These are phyloP conservation scores for Lates calcarifer DNA, from an alignment of 2,113 vertebrate genomes.

Conservation along the genomic window DNA sequence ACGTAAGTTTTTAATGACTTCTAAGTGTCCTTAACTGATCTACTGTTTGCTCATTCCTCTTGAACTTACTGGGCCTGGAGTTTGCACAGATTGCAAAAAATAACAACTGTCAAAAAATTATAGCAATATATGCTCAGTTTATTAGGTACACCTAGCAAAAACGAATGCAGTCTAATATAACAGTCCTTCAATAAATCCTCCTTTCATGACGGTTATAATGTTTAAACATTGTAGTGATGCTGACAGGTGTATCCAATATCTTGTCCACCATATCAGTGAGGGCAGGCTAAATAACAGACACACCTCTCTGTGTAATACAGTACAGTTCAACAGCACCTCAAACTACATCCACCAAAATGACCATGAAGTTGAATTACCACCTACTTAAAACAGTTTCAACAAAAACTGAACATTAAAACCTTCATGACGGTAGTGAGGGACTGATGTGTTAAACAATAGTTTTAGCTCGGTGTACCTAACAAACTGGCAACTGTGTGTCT, in stretches of 20 bases:
- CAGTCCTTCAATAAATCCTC: no score
- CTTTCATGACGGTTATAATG: no score
- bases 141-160: not conserved
- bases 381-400: not conserved
- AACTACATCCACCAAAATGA: not conserved
- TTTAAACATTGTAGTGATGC: no score
- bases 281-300: not conserved
- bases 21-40: no score
- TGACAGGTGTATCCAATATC: no score
- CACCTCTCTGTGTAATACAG: not conserved
- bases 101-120: no score
- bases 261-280: no score
- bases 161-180: not conserved
- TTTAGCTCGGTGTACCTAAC: not conserved
- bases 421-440: not conserved
- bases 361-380: not conserved
- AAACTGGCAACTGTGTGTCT: not conserved
- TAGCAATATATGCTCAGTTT: not conserved
- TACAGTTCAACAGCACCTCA: not conserved
- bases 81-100: no score
- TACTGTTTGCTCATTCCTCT: no score
- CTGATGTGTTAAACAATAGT: not conserved
- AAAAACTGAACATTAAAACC: not conserved
- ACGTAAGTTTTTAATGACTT: no score
- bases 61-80: no score